Conservation (phyloP, 2,888 invertebrate species). For the Thyatira batis region DNA sequence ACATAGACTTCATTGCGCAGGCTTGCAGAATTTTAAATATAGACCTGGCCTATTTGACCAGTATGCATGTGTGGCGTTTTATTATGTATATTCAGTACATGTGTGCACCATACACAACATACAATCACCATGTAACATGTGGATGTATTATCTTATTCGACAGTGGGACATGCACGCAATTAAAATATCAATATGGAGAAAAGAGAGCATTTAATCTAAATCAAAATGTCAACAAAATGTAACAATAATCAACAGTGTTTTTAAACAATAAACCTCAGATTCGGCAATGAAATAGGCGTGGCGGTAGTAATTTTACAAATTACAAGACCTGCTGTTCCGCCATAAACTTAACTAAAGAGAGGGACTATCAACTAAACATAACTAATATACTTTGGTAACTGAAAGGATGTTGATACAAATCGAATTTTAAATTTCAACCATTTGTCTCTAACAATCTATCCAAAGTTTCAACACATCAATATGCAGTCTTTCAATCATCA, state of each 20-base stretch:
- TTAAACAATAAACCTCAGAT: not conserved
- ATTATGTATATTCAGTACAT: too few species aligned
- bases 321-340: not conserved
- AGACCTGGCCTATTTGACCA: too few species aligned
- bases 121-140: too few species aligned
- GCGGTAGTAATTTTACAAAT: not conserved
- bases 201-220: slow-evolving; percentile 2
- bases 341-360: not conserved
- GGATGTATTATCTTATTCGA: too few species aligned
- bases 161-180: not conserved
- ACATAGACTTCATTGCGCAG: too few species aligned
- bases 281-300: not conserved
- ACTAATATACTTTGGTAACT: slow-evolving; percentile 1
- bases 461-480: not conserved
- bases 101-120: too few species aligned
- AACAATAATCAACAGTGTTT: not conserved
- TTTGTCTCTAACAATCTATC: not conserved
- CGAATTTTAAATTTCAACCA: not conserved
- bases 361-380: not conserved
- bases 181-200: slow-evolving; percentile 2
- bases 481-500: slow-evolving; percentile 2
- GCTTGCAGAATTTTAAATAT: too few species aligned
- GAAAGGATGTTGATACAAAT: not conserved
- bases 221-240: not conserved
- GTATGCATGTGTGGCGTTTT: too few species aligned